These are phyloP conservation scores for Hafferia zeledoni DNA, from an alignment of 2,797 vertebrate species.

Conservation along the genomic window DNA sequence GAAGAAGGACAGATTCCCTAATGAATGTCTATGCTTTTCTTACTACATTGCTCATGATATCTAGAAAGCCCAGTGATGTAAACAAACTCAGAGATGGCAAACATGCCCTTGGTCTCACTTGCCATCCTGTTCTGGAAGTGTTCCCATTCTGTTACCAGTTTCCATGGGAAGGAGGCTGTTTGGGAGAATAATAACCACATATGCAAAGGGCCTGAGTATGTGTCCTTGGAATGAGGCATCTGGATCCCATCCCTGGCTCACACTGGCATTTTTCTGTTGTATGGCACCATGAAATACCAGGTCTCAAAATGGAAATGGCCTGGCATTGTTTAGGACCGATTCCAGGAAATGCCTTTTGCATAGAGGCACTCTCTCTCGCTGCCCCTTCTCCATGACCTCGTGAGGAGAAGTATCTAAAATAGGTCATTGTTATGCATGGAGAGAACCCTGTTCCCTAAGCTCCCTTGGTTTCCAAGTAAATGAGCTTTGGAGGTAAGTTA, in stretches of 20 bases:
- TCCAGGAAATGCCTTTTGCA: conserved; percentile 64
- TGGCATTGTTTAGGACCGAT: conserved; percentile 32
- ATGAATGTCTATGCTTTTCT: not conserved
- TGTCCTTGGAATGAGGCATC: not conserved
- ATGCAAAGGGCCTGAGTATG: not conserved
- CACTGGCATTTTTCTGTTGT: not conserved
- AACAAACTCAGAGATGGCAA: not conserved
- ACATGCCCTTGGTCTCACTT: not conserved
- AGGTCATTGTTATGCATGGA: conserved; percentile 68
- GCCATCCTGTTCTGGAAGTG: not conserved
- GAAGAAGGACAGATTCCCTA: not conserved
- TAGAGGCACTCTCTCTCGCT: conserved; percentile 23
- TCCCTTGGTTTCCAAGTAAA: conserved; percentile 71
- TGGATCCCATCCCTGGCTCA: conserved; percentile 30
- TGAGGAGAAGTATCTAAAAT: conserved; percentile 64
- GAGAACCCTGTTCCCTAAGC: conserved; percentile 66
- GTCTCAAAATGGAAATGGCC: conserved; percentile 70
- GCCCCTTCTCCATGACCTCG: conserved; percentile 2
- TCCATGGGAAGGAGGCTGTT: not conserved
- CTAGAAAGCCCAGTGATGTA: not conserved
- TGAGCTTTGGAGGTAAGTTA: conserved; percentile 70
- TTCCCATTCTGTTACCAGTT: not conserved
- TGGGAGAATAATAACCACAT: not conserved
- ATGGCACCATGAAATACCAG: conserved; percentile 61
- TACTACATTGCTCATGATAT: not conserved